These are phyloP conservation scores for Hippocampus comes DNA, from an alignment of 2,113 vertebrate genomes.

Conservation along the genomic window DNA sequence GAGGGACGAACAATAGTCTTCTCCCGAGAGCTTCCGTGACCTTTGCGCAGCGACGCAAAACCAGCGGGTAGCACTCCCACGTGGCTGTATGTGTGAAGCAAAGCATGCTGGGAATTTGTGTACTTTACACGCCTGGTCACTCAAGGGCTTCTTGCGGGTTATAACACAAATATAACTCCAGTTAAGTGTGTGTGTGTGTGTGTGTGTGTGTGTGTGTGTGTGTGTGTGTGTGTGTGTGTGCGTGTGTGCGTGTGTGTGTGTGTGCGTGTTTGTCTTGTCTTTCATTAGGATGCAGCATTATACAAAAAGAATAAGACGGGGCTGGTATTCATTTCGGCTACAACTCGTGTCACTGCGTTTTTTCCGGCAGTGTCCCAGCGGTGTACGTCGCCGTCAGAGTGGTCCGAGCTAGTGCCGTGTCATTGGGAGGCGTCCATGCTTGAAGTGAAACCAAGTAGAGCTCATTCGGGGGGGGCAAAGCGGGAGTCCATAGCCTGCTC, in stretches of 20 bases:
- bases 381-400: slow-evolving; percentile 30
- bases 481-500: slow-evolving; percentile 48
- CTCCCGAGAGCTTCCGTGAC: slow-evolving; percentile 33
- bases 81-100: slow-evolving; percentile 27
- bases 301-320: not conserved
- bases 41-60: slow-evolving; percentile 45
- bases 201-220: too few species aligned
- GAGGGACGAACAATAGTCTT: slow-evolving; percentile 16
- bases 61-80: slow-evolving; percentile 20
- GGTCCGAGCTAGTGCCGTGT: slow-evolving; percentile 30
- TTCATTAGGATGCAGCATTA: slow-evolving; percentile 27
- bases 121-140: slow-evolving; percentile 39
- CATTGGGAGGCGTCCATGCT: slow-evolving; percentile 61
- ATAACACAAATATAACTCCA: slow-evolving; percentile 63
- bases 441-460: slow-evolving; percentile 63
- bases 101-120: slow-evolving; percentile 40
- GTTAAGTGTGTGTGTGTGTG: slow-evolving; percentile 13
- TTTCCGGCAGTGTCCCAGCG: slow-evolving; percentile 42
- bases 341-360: slow-evolving; percentile 34
- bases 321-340: slow-evolving; percentile 54
- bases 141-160: slow-evolving; percentile 57
- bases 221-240: not conserved
- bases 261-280: too few species aligned
- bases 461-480: slow-evolving; percentile 60
- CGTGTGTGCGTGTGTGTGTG: not conserved